A percentile compares a stretch with the other conserved stretches of the same genome.
Evolutionary conservation across 2,888 invertebrate species (phyloP).

Genomic region (Caenorhabditis drosophilae): DNA sequence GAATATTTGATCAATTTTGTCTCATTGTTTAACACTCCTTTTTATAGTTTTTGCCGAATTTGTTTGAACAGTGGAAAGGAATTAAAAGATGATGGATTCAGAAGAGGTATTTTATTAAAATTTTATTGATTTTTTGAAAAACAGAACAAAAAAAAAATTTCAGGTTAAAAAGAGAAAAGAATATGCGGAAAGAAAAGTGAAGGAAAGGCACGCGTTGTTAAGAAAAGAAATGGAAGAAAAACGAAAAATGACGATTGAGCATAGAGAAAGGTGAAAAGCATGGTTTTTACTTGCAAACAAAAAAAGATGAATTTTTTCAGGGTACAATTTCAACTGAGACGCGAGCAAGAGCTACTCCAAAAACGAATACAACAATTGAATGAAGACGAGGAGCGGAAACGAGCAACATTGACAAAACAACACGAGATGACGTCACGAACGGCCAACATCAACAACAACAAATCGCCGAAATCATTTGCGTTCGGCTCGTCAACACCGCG

Average conservation of each 20-base stretch:
- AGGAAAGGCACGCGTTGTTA: slow-evolving; percentile 39
- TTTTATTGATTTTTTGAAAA: not conserved
- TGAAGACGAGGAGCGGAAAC: slow-evolving; percentile 39
- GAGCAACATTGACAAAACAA: slow-evolving; percentile 44
- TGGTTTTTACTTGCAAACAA: not conserved
- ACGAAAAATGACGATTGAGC: slow-evolving; percentile 19
- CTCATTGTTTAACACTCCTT: too few relatives aligned
- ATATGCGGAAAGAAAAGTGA: slow-evolving; percentile 47
- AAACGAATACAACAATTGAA: slow-evolving; percentile 41
- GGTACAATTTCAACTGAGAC: slow-evolving; percentile 35
- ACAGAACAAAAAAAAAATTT: not conserved
- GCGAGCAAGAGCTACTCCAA: slow-evolving; percentile 52
- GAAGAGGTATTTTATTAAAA: slow-evolving; percentile 12
- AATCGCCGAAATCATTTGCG: slow-evolving; percentile 54
- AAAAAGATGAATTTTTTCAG: slow-evolving; percentile 10
- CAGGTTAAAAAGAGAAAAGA: slow-evolving; percentile 50
- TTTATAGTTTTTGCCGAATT: not conserved
- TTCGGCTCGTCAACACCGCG: slow-evolving; percentile 67
- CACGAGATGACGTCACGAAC: slow-evolving; percentile 62
- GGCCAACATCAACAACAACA: slow-evolving; percentile 40
- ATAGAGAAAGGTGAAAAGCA: slow-evolving; percentile 27
- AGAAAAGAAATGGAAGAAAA: slow-evolving; percentile 37
- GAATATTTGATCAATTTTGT: too few relatives aligned
- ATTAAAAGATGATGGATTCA: slow-evolving; percentile 16
- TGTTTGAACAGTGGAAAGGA: not conserved